Evolutionary conservation across 2,113 vertebrate genomes (phyloP).

Genomic region (Nothoprocta perdicaria): DNA sequence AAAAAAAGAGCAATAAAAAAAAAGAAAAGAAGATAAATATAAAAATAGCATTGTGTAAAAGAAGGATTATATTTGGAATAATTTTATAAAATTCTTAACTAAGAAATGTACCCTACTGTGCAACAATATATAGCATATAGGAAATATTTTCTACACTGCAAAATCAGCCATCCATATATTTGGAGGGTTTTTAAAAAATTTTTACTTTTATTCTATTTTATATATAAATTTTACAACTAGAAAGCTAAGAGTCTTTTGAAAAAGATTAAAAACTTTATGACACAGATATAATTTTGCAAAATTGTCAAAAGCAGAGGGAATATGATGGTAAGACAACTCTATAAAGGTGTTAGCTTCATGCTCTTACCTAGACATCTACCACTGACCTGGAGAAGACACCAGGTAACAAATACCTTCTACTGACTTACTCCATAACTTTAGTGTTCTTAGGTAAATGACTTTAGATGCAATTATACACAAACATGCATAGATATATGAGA

Average conservation of each 20-base stretch:
- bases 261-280: neutral
- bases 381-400: neutral
- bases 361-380: accelerated
- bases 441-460: neutral
- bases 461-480: neutral
- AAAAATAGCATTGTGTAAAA: neutral
- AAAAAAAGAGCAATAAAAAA: neutral
- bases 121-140: neutral
- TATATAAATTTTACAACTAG: neutral
- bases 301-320: neutral
- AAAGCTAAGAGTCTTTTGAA: neutral
- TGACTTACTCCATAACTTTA: neutral
- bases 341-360: neutral
- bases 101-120: neutral
- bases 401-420: neutral
- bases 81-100: neutral
- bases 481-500: neutral
- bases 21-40: neutral
- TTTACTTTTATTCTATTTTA: neutral
- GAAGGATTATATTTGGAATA: neutral
- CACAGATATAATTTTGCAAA: neutral
- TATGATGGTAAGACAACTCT: neutral
- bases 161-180: neutral
- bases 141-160: neutral
- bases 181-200: neutral